These are phyloP conservation scores for Notolabrus celidotus DNA, from an alignment of 2,797 vertebrate genomes.

Conservation along the genomic window DNA sequence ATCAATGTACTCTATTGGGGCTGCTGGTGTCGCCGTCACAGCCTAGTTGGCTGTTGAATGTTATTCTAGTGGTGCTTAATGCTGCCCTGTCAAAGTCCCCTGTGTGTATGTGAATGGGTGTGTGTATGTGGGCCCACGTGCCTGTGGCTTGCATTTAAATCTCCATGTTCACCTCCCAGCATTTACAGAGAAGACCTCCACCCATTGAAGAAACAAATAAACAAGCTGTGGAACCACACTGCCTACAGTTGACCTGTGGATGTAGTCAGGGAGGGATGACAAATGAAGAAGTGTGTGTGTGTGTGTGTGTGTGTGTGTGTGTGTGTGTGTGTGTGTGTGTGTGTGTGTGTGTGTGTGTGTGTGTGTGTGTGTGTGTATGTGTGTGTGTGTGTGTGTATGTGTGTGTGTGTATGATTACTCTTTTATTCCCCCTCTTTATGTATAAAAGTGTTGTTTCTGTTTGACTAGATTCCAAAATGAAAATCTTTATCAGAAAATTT, in stretches of 20 bases:
- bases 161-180: slow-evolving; percentile 14
- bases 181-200: slow-evolving; percentile 20
- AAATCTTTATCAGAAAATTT: slow-evolving; percentile 22
- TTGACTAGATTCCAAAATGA: slow-evolving; percentile 2
- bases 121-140: slow-evolving; percentile 24
- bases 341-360: not conserved
- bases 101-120: slow-evolving; percentile 24
- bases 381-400: not conserved
- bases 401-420: not conserved
- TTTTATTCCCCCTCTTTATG: too few species aligned
- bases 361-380: not conserved
- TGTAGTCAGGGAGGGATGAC: not conserved
- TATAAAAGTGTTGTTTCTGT: not conserved
- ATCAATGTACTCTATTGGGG: slow-evolving; percentile 59
- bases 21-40: slow-evolving; percentile 56
- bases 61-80: slow-evolving; percentile 68
- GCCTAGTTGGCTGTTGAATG: slow-evolving; percentile 75
- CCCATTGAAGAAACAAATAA: slow-evolving; percentile 29
- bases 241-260: slow-evolving; percentile 5
- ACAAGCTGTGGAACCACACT: slow-evolving; percentile 26
- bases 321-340: not conserved
- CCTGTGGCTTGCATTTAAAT: slow-evolving; percentile 51
- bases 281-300: not conserved
- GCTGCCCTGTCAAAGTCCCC: slow-evolving; percentile 46
- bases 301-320: not conserved